These are phyloP conservation scores for Bombus balteatus DNA, from an alignment of 1,140 invertebrate genomes.

Conservation along the genomic window DNA sequence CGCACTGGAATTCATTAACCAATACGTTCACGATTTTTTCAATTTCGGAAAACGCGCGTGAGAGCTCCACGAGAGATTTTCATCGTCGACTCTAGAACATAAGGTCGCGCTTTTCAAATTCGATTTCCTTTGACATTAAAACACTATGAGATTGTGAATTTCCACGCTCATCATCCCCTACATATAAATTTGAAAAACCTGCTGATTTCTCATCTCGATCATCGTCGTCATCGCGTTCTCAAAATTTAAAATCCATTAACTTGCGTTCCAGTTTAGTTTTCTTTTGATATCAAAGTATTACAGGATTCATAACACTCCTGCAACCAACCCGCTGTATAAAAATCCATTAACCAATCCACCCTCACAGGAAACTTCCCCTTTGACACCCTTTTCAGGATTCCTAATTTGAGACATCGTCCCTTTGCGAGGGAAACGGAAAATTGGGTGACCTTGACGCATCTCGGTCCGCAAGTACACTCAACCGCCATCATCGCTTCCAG, in stretches of 20 bases:
- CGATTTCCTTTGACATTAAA: not conserved
- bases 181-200: not conserved
- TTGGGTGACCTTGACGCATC: constrained; percentile 18
- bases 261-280: not conserved
- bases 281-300: not conserved
- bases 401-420: too few species aligned
- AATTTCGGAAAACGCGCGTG: not conserved
- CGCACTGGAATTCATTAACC: not conserved
- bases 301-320: not conserved
- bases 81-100: not conserved
- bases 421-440: not conserved
- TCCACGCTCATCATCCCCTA: not conserved
- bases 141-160: not conserved
- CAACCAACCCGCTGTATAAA: not conserved
- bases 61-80: too few species aligned
- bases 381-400: not conserved
- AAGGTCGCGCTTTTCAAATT: not conserved
- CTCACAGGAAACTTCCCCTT: not conserved
- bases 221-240: too few species aligned
- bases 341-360: not conserved
- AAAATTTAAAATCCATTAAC: not conserved
- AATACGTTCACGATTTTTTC: not conserved
- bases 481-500: not conserved
- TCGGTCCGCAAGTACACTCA: not conserved
- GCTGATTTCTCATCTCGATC: too few species aligned